phyloP scores from a whole-genome alignment of 2,797 vertebrate species.

The Hypotaenidia philippensis region DNA sequence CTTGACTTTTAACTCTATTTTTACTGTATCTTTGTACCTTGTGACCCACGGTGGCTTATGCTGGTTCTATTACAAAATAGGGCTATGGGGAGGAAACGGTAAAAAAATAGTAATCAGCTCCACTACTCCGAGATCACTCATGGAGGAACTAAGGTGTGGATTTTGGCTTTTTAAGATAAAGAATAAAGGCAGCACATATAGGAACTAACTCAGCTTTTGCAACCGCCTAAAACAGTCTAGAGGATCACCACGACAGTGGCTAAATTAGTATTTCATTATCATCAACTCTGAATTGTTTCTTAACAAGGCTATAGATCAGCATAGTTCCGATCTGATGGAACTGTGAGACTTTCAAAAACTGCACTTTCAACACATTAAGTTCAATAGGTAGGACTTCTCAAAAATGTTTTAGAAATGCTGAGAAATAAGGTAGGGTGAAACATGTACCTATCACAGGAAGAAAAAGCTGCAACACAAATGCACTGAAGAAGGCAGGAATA shows the following conservation, averaged over 20 bases:
- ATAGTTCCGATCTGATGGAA: neutral
- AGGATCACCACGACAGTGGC: neutral
- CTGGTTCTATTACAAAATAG: neutral
- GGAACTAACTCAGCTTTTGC: neutral
- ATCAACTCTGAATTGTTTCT: neutral
- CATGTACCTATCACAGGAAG: neutral
- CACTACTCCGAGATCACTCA: neutral
- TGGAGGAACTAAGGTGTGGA: neutral
- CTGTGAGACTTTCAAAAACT: neutral
- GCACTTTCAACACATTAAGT: neutral
- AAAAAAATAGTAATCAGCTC: neutral
- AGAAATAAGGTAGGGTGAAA: neutral
- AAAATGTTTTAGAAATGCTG: neutral
- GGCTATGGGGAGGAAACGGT: neutral
- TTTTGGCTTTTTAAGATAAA: neutral
- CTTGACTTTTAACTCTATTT: slow-evolving; percentile 41
- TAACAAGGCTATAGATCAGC: neutral
- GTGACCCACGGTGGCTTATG: neutral
- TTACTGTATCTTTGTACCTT: neutral
- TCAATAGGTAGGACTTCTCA: neutral
- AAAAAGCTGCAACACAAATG: neutral
- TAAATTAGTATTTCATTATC: slow-evolving; percentile 12
- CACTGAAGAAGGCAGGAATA: neutral
- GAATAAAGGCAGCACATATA: too few species aligned
- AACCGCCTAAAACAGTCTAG: neutral